These are phyloP conservation scores for Drosophila navojoa DNA, from an alignment of 1,140 invertebrate species.

Conservation along the genomic window DNA sequence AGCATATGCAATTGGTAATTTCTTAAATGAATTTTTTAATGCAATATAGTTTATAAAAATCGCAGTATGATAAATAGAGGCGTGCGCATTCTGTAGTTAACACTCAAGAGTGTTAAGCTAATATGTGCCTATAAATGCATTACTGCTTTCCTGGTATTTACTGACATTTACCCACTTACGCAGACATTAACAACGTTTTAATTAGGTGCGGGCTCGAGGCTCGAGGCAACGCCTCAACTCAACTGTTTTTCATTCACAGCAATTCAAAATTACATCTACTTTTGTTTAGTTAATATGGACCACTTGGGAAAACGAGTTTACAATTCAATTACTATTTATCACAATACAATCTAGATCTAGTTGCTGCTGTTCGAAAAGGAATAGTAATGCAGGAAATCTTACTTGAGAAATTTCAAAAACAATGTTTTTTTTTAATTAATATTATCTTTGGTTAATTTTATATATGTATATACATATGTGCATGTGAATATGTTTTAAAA, in stretches of 20 bases:
- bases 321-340: neutral
- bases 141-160: conserved; percentile 17
- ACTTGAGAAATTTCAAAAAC: no score
- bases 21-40: neutral
- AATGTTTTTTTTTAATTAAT: no score
- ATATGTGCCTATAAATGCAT: conserved; percentile 18
- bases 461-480: no score
- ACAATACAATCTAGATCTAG: neutral
- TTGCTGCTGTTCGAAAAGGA: neutral
- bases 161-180: conserved; percentile 25
- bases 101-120: conserved; percentile 8
- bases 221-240: neutral
- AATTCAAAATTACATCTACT: conserved; percentile 16
- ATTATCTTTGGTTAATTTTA: no score
- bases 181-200: conserved; percentile 9
- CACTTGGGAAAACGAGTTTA: conserved; percentile 8
- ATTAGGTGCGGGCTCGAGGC: neutral
- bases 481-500: no score
- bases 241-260: conserved; percentile 43
- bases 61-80: neutral
- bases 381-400: neutral
- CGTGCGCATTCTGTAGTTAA: neutral
- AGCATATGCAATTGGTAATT: conserved; percentile 24
- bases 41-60: neutral
- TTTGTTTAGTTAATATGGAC: conserved; percentile 9